Conservation (phyloP, 2,888 invertebrate genomes). For the Malthinus seriepunctatus region DNA sequence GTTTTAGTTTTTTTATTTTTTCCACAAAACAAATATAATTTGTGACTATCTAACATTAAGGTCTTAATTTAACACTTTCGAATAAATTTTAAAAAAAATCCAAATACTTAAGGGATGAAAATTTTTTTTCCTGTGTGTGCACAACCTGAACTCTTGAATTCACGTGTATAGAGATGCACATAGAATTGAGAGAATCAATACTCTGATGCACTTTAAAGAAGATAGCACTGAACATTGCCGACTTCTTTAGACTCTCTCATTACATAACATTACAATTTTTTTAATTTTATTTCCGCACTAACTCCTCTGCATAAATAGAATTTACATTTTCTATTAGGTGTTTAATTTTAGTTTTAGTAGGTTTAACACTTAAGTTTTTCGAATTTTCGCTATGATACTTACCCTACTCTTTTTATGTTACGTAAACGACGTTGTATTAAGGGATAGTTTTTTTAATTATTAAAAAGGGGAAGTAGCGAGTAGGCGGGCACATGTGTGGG, state of each 20-base stretch:
- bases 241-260: slow-evolving; percentile 16
- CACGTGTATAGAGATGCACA: slow-evolving; percentile 40
- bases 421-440: too few species aligned
- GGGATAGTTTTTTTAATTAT: too few species aligned
- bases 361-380: too few species aligned
- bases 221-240: slow-evolving; percentile 40
- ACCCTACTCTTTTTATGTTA: too few species aligned
- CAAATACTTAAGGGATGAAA: slow-evolving; percentile 5
- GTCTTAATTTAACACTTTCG: slow-evolving; percentile 1
- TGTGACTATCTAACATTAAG: slow-evolving; percentile 8
- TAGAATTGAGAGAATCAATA: slow-evolving; percentile 47
- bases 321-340: too few species aligned
- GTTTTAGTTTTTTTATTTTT: slow-evolving; percentile 3
- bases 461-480: too few species aligned
- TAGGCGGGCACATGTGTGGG: too few species aligned
- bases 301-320: neutral
- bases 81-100: neutral
- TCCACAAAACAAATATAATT: neutral
- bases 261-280: slow-evolving; percentile 7
- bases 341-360: too few species aligned
- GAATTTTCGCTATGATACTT: too few species aligned
- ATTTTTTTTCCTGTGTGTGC: slow-evolving; percentile 9
- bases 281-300: slow-evolving; percentile 18
- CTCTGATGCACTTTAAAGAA: slow-evolving; percentile 50
- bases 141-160: slow-evolving; percentile 16